phyloP scores from a whole-genome alignment of 2,888 invertebrate species.

The Ethmia dodecea region DNA sequence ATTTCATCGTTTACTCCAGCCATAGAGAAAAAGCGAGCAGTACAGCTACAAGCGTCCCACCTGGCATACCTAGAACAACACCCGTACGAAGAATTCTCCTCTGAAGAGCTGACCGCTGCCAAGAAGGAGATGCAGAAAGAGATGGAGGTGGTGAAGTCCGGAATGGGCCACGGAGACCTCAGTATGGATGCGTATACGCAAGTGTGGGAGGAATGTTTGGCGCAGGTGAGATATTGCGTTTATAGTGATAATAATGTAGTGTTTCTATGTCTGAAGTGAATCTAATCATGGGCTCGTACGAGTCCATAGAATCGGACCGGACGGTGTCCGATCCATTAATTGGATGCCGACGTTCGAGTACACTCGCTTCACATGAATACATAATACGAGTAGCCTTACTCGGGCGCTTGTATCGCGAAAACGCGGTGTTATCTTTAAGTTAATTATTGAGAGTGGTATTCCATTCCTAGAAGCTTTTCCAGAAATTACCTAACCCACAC shows the following conservation, averaged over 20 bases:
- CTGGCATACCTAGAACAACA: conserved; percentile 91
- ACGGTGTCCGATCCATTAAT: no score
- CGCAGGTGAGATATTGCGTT: conserved; percentile 79
- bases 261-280: no score
- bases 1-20: conserved; percentile 28
- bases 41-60: conserved; percentile 81
- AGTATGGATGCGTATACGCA: conserved; percentile 94
- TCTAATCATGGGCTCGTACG: no score
- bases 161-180: conserved; percentile 97
- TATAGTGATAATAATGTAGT: neutral
- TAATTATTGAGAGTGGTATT: no score
- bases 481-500: no score
- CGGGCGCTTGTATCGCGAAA: no score
- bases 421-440: no score
- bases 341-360: no score
- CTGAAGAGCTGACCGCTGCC: conserved; percentile 83
- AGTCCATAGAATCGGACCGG: no score
- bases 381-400: no score
- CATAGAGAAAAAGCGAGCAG: conserved; percentile 74
- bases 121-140: conserved; percentile 84
- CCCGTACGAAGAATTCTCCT: conserved; percentile 86
- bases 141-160: conserved; percentile 92
- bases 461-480: no score
- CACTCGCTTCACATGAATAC: no score
- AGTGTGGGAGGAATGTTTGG: conserved; percentile 98